Base-by-base conservation (phyloP, 1,140 invertebrate species). In the Orius insidiosus region DNA sequence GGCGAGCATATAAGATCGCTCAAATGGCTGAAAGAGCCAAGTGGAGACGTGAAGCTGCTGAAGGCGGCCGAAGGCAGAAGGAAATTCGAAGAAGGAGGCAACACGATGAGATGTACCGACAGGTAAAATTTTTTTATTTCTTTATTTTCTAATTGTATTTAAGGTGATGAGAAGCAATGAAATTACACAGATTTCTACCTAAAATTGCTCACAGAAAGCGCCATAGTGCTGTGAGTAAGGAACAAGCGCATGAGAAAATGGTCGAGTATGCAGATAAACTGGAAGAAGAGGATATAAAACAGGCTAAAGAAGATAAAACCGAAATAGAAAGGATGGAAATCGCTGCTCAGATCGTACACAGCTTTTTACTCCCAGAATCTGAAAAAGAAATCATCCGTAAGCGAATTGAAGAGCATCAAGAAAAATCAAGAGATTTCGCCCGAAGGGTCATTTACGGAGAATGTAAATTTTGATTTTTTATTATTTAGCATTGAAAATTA, bases 131-230 rank as follows among this genome's bases (percentile, higher is more conserved):
- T 36, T 15, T n/a, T 36, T 5, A 15, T 36, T 36, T 36, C 32
- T 36, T 15, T 11, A 3, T 15, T 36, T 9, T 4, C n/a, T 36
- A 36, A 36, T 14, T 40, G 4, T 2, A 10, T 40, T 18, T 5
- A 11, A 43, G 41, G 9, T 43, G n/a, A 31, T 30, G 9, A 30
- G 41, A 30, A 43, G 41, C n/a, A 43, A 43, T n/a, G 41, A 43
- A 43, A 43, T 43, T 30, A 43, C 41, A 11, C 41, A 30, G 24
- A 31, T 15, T 43, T 43, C n/a, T 43, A 43, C 41, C 8, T 43
- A 2, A 24, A 43, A 15, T n/a, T 43, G n/a, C 19, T 43, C 11
- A 8, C 19, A 30, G n/a, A 43, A 2, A 24, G 16, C 3, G 19
- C 31, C 10, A 15, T 43, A 18, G 41, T 3, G 24, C 10, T 3